phyloP scores from a whole-genome alignment of 2,888 invertebrate genomes.

The Allophyes oxyacanthae region DNA sequence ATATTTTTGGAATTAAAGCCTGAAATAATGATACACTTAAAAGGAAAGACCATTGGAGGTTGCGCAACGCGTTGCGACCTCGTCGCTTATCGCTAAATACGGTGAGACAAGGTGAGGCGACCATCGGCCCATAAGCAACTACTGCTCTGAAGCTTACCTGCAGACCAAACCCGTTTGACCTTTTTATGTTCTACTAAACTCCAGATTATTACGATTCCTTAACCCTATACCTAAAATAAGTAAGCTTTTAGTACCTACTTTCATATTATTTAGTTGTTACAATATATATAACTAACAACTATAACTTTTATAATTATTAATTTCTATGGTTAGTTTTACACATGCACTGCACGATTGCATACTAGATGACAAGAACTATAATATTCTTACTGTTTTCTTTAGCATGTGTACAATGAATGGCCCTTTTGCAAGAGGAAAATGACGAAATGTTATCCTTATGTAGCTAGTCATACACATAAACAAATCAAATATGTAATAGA shows the following conservation, averaged over 20 bases:
- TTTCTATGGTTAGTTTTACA: constrained; percentile 15
- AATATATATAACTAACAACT: too few relatives aligned
- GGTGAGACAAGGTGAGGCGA: constrained; percentile 81
- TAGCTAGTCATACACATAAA: constrained; percentile 13
- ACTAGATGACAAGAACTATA: constrained; percentile 50
- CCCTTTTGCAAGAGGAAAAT: constrained; percentile 47
- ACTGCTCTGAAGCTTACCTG: constrained; percentile 62
- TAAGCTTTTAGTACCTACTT: too few relatives aligned
- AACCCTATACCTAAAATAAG: too few relatives aligned
- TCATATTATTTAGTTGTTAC: too few relatives aligned
- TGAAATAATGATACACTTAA: constrained; percentile 68
- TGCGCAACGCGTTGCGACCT: constrained; percentile 79
- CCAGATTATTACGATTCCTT: constrained; percentile 3
- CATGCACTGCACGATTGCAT: constrained; percentile 35
- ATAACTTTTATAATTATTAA: too few relatives aligned
- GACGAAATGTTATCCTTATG: constrained; percentile 53
- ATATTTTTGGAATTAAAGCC: constrained; percentile 58
- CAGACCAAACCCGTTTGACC: constrained; percentile 55
- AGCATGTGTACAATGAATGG: constrained; percentile 48
- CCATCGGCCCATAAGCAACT: constrained; percentile 74
- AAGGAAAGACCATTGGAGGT: constrained; percentile 73
- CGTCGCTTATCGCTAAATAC: constrained; percentile 82
- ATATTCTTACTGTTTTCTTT: constrained; percentile 64
- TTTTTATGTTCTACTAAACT: constrained; percentile 37
- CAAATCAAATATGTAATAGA: constrained; percentile 24